Evolutionary conservation across 2,113 vertebrate genomes (phyloP).

Genomic region (Laticauda laticaudata): DNA sequence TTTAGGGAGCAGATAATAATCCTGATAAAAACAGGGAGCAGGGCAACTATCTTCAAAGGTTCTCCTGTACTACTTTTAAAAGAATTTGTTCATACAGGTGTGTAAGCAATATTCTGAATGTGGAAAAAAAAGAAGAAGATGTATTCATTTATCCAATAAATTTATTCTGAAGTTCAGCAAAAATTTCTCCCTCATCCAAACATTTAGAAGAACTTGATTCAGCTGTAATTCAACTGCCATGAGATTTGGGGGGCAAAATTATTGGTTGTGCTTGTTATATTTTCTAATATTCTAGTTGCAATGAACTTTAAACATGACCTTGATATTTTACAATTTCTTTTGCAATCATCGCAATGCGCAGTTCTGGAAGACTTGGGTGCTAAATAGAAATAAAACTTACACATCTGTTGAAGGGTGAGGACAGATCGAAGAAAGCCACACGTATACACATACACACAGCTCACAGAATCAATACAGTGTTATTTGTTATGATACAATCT

Average conservation of each 20-base stretch:
- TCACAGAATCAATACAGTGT: background rate
- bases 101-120: background rate
- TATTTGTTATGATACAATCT: background rate
- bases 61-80: background rate
- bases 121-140: background rate
- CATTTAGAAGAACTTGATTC: background rate
- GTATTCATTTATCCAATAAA: background rate
- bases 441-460: background rate
- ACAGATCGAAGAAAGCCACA: background rate
- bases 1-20: background rate
- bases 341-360: background rate
- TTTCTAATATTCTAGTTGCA: background rate
- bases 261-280: background rate
- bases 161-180: background rate
- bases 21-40: background rate
- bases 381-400: background rate
- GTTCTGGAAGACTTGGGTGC: background rate
- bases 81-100: background rate
- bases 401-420: background rate
- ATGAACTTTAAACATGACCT: background rate
- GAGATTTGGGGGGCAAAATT: background rate
- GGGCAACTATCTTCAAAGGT: background rate
- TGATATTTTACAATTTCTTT: background rate
- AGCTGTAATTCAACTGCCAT: background rate
- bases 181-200: background rate